Conservation (phyloP, 2,113 vertebrate species). For the Monopterus albus region DNA sequence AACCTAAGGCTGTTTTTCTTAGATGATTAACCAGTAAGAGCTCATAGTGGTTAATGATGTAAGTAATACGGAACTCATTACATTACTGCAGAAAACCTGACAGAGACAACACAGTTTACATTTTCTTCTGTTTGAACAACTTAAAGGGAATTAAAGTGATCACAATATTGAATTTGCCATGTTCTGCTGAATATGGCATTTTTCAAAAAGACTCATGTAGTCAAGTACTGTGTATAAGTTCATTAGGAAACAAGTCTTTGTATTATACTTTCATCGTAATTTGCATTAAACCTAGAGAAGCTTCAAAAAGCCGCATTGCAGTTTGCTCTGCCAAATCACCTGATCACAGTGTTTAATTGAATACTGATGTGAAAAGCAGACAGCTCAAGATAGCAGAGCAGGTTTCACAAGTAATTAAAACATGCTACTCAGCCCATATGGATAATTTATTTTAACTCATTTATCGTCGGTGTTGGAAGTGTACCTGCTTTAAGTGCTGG, state of each 20-base stretch:
- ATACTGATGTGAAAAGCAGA: conserved; percentile 66
- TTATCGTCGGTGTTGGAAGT: conserved; percentile 35
- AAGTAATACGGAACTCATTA: conserved; percentile 18
- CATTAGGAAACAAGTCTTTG: conserved; percentile 16
- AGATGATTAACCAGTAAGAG: conserved; percentile 64
- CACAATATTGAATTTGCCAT: neutral
- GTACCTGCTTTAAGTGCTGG: conserved; percentile 34
- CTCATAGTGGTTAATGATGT: conserved; percentile 45
- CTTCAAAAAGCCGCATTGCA: conserved; percentile 48
- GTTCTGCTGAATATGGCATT: neutral
- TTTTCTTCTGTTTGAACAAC: neutral
- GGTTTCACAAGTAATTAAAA: conserved; percentile 71
- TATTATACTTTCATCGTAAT: conserved; percentile 32
- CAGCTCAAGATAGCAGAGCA: conserved; percentile 47
- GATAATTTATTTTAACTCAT: conserved; percentile 62
- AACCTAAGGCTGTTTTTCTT: conserved; percentile 42
- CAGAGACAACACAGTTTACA: conserved; percentile 6
- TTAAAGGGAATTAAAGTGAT: neutral
- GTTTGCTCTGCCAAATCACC: conserved; percentile 62
- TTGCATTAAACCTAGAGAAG: conserved; percentile 12
- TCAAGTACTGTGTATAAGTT: neutral
- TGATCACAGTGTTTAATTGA: conserved; percentile 68
- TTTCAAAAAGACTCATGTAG: neutral
- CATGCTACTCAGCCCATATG: conserved; percentile 58
- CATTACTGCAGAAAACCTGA: conserved; percentile 23